Percentiles rank a stretch among this genome's conserved stretches.
phyloP scores from a whole-genome alignment of 1,140 invertebrate species.

The Orchesella cincta region DNA sequence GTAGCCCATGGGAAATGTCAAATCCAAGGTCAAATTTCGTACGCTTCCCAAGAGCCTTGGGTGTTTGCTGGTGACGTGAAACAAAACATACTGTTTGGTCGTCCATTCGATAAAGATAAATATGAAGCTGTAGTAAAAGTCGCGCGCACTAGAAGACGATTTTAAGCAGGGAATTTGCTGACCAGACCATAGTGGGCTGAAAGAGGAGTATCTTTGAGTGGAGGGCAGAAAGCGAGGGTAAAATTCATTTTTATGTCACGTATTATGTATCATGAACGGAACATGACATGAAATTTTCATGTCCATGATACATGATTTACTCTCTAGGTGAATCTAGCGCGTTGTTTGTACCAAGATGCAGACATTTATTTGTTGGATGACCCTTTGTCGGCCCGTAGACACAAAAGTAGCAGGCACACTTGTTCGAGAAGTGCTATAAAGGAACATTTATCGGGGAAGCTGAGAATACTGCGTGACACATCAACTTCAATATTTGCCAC shows the following conservation, averaged over 20 bases:
- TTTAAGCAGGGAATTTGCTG: slow-evolving; percentile 60
- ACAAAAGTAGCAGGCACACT: slow-evolving; percentile 59
- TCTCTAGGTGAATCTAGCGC: slow-evolving; percentile 62
- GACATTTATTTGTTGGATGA: slow-evolving; percentile 62
- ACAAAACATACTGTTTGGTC: slow-evolving; percentile 88
- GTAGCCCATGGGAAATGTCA: slow-evolving; percentile 64
- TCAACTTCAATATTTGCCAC: slow-evolving; percentile 77
- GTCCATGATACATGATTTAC: background rate
- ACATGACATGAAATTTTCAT: background rate
- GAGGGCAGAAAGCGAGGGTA: slow-evolving; percentile 64
- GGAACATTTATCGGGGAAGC: slow-evolving; percentile 1
- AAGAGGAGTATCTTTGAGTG: slow-evolving; percentile 49
- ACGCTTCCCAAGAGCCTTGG: slow-evolving; percentile 76
- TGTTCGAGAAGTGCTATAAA: slow-evolving; percentile 59
- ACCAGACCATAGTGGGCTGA: slow-evolving; percentile 9
- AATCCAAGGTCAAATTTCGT: slow-evolving; percentile 67
- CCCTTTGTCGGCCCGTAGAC: slow-evolving; percentile 62
- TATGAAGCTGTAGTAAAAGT: slow-evolving; percentile 74
- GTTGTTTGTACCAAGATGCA: slow-evolving; percentile 50
- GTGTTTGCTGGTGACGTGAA: slow-evolving; percentile 68
- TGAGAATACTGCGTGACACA: slow-evolving; percentile 76
- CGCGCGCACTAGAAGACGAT: slow-evolving; percentile 73
- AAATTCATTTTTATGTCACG: slow-evolving; percentile 57
- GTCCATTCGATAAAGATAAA: slow-evolving; percentile 68
- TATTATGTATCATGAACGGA: background rate